Base-by-base conservation (phyloP, 2,113 vertebrate genomes). In the Azemiops feae region DNA sequence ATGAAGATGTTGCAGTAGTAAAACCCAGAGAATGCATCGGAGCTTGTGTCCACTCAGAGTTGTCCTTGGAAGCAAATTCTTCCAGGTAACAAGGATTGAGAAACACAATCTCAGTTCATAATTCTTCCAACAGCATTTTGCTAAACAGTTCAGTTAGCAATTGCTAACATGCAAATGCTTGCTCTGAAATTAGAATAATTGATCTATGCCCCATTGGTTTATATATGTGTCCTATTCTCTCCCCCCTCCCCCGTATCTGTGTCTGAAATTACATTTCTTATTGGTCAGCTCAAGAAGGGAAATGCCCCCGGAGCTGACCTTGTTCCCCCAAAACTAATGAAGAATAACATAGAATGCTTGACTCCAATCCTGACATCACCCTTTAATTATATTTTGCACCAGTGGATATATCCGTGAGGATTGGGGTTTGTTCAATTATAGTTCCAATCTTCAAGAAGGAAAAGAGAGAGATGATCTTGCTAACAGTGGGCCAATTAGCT, bases 101-200 rank as follows among this genome's bases (percentile, higher is more conserved):
- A 69, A 50, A 25, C 1, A 39, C 0, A 85, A 55, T 34, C 88
- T 94, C 3, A 45, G 22, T 39, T 93, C 94, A 93, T 94, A 91
- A 94, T 94, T 93, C 93, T 81, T 93, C 91, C 55, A 94, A 93
- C 58, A 0, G 39, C 89, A 69, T 89, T 87, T 94, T 60, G 90
- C 92, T 94, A 55, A 94, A 91, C 57, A 92, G 85, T 92, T 93
- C 58, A 1, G n/a, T 88, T 23, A 88, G 20, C 57, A 52, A 81
- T 86, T 43, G 60, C 94, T 50, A 53, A 87, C 52, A 92, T 20
- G 54, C 92, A 89, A 94, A 16, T 91, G 88, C 93, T 93, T 14
- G 23, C 16, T 95, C 64, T 58, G 91, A 95, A 96, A 95, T 95
- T 95, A 94, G 22, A 90, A 86, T 89, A 14, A 25, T 81, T 97